A percentile compares a stretch with the other conserved stretches of the same genome.
These are phyloP conservation scores for Boloria euphrosyne DNA, from an alignment of 2,888 invertebrate species.

Conservation along the genomic window DNA sequence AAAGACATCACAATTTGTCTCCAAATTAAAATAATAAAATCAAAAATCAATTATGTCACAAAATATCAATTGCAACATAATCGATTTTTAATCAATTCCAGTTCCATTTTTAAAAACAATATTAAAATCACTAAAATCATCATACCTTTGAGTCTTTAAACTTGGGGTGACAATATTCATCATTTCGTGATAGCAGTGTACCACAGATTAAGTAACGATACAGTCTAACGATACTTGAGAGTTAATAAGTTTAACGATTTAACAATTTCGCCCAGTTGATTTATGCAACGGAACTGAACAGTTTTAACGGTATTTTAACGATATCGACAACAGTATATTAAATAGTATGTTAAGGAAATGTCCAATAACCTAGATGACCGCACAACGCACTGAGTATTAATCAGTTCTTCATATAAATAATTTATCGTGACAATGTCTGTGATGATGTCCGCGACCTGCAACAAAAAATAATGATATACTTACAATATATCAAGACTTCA, in stretches of 20 bases:
- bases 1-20: neutral
- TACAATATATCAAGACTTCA: no score
- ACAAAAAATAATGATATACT: slow-evolving; percentile 16
- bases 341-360: slow-evolving; percentile 6
- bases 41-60: no score
- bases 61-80: no score
- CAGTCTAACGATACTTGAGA: slow-evolving; percentile 2
- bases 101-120: no score
- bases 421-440: slow-evolving; percentile 57
- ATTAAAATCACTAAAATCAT: no score
- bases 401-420: slow-evolving; percentile 47
- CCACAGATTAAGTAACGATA: neutral
- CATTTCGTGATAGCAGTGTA: neutral
- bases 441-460: slow-evolving; percentile 53
- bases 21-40: neutral
- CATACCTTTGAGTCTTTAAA: neutral
- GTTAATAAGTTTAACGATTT: slow-evolving; percentile 12
- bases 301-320: neutral
- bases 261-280: slow-evolving; percentile 5
- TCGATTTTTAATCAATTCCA: no score
- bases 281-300: slow-evolving; percentile 10
- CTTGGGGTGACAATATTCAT: neutral
- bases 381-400: slow-evolving; percentile 74
- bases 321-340: neutral
- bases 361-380: slow-evolving; percentile 27